Evolutionary conservation across 92 coral and sea anemone species (phyloP), one percentile per base, ranked within the genome.

Genomic region (Virgularia gustaviana): DNA sequence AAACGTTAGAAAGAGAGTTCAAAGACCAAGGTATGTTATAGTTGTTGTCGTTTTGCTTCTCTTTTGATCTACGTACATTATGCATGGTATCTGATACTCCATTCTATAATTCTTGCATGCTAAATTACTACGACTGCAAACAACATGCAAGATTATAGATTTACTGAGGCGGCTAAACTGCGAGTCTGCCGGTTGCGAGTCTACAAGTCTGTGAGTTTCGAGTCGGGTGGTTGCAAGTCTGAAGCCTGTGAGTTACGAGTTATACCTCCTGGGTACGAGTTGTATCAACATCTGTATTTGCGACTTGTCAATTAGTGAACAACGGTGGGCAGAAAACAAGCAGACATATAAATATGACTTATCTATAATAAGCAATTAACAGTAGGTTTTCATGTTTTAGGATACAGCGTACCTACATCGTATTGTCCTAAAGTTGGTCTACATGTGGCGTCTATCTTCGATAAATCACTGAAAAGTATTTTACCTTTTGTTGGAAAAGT

Each of bases 351-450:
- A 47, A 47, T 47, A 2, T 4, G 22, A 3, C 5, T 47, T 47
- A 13, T 25, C 10, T 16, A 47, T 47, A 47, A 13, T 16, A 47
- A 13, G 2, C 28, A 55, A 29, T 55, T n/a, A 55, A 55, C 22
- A 4, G 23, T 47, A n/a, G n/a, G 2, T 4, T 20, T 36, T 75
- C 35, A 5, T 38, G 43, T 57, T 32, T 10, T 72, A 91, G 97
- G 97, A 9, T 91, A 91, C 45, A 79, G 51, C 32, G 81, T 91
- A 30, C 97, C 97, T 0, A 86, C 95, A 33, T 63, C 76, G 9
- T 81, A 76, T 20, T 78, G 83, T 35, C 97, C 97, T 9, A 88
- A 84, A 73, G 19, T 88, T 75, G 87, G 87, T 30, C 68, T 91
- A 18, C 68, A 73, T 57, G 37, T 91, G 43, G 61, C 39, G 4